Percentiles rank a stretch among this genome's conserved stretches.
phyloP scores from a whole-genome alignment of 2,888 invertebrate species.

The Papilio protenor region DNA sequence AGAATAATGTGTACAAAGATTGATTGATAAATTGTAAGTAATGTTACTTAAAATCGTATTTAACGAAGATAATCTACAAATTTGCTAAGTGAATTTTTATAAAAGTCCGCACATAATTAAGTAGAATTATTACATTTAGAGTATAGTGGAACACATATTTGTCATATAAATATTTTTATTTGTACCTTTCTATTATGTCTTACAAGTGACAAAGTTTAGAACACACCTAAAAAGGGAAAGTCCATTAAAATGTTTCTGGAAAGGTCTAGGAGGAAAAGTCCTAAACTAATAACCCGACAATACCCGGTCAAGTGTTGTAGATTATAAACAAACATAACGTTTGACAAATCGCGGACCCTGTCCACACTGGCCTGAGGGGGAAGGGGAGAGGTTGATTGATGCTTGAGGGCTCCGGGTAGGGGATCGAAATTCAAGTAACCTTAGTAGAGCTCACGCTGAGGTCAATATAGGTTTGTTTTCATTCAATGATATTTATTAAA shows the following conservation, averaged over 20 bases:
- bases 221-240: neutral
- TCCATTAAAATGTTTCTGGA: conserved; percentile 6
- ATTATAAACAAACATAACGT: conserved; percentile 60
- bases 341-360: conserved; percentile 66
- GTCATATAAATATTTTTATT: neutral
- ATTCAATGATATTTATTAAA: neutral
- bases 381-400: conserved; percentile 43
- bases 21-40: neutral
- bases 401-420: conserved; percentile 18
- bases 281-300: conserved; percentile 31
- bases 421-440: conserved; percentile 30
- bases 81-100: too few relatives aligned
- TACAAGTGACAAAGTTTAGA: neutral
- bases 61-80: too few relatives aligned
- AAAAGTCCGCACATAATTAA: too few relatives aligned
- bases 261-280: conserved; percentile 2
- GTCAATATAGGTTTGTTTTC: neutral
- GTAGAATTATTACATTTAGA: too few relatives aligned
- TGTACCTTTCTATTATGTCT: neutral
- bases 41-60: too few relatives aligned
- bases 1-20: neutral
- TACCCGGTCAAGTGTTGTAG: conserved; percentile 39
- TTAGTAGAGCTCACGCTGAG: conserved; percentile 1
- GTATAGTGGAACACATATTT: too few relatives aligned
- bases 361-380: conserved; percentile 49